Evolutionary conservation across 2,797 vertebrate genomes (phyloP).

Genomic region (Micromesistius poutassou): DNA sequence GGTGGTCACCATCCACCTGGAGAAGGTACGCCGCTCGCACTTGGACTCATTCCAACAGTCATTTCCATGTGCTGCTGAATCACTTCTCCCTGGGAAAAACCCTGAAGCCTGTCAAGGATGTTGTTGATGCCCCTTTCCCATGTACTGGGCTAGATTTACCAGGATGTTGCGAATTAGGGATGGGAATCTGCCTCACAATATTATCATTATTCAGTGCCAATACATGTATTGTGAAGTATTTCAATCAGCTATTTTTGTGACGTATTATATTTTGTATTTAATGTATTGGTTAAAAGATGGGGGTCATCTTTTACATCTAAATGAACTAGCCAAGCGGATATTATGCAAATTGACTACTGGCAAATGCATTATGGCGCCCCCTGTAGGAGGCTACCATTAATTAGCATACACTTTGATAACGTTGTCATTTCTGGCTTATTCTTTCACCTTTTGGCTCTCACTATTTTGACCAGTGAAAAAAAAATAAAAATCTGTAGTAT

Average conservation of each 20-base stretch:
- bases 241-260: too few species aligned
- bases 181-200: not conserved
- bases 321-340: not conserved
- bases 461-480: not conserved
- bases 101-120: not conserved
- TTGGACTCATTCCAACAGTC: too few species aligned
- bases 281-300: too few species aligned
- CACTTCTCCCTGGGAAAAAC: not conserved
- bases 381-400: not conserved
- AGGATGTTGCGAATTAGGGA: not conserved
- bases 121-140: not conserved
- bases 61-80: not conserved
- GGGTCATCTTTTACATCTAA: not conserved
- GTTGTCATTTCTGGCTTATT: too few species aligned
- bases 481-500: not conserved
- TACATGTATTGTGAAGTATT: not conserved
- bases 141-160: not conserved
- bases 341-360: not conserved
- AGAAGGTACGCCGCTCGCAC: conserved; percentile 83
- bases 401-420: not conserved
- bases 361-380: too few species aligned
- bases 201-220: not conserved
- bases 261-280: too few species aligned
- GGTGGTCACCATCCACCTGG: conserved; percentile 88
- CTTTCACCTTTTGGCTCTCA: too few species aligned